Conservation (phyloP, 2,888 invertebrate species). For the Glyphotaelius pellucidus region DNA sequence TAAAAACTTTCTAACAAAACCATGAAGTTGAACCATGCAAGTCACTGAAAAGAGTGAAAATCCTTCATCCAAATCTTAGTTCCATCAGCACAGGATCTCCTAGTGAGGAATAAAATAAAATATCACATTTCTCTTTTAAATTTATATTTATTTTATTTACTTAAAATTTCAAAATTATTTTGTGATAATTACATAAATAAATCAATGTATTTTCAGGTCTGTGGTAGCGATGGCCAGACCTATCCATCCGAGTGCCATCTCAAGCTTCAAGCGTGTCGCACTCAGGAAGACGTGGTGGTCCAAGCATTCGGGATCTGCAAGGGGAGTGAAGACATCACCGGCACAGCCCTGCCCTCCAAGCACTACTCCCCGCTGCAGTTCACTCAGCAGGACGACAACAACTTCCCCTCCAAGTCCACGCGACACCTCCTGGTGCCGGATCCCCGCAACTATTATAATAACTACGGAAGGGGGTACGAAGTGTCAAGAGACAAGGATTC, state of each 20-base stretch:
- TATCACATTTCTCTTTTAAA: too few relatives aligned
- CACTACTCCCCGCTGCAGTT: slow-evolving; percentile 81
- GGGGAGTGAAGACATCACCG: slow-evolving; percentile 71
- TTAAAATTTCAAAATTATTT: too few relatives aligned
- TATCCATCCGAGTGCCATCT: slow-evolving; percentile 85
- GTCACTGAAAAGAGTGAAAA: too few relatives aligned
- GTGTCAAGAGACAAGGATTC: slow-evolving; percentile 65
- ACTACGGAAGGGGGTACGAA: slow-evolving; percentile 64
- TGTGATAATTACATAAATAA: too few relatives aligned
- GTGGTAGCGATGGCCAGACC: slow-evolving; percentile 82
- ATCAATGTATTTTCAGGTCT: slow-evolving; percentile 70
- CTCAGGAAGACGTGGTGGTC: slow-evolving; percentile 80
- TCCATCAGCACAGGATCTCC: too few relatives aligned
- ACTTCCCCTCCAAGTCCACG: slow-evolving; percentile 82
- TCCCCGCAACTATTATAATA: slow-evolving; percentile 76
- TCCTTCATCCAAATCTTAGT: too few relatives aligned
- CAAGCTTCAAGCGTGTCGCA: slow-evolving; percentile 82
- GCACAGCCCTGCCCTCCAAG: slow-evolving; percentile 81
- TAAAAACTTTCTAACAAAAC: too few relatives aligned
- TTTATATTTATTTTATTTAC: too few relatives aligned
- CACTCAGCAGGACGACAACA: slow-evolving; percentile 81
- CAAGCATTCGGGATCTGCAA: slow-evolving; percentile 81
- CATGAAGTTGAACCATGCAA: too few relatives aligned
- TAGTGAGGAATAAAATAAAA: too few relatives aligned
- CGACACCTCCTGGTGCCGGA: slow-evolving; percentile 80